Conservation (phyloP, 2,113 vertebrate genomes). For the Macroglossus sobrinus region DNA sequence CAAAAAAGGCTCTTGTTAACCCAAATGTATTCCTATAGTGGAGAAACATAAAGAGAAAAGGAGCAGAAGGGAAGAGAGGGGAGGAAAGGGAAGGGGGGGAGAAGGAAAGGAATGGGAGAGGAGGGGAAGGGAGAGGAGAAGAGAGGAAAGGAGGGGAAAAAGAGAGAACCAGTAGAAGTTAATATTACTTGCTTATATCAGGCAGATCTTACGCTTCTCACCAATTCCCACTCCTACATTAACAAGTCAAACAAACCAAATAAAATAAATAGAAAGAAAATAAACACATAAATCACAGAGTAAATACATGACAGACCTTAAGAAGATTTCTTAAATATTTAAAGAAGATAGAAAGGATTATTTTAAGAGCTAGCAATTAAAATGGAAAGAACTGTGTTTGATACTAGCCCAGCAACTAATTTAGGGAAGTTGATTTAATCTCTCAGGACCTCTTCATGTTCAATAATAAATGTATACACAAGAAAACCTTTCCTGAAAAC, state of each 20-base stretch:
- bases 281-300: neutral
- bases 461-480: neutral
- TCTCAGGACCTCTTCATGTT: neutral
- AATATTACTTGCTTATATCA: neutral
- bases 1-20: neutral
- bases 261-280: neutral
- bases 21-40: neutral
- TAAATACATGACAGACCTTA: neutral
- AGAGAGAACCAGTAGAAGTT: neutral
- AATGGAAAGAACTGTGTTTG: neutral
- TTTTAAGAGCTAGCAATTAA: neutral
- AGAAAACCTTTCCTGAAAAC: neutral
- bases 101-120: fast-evolving
- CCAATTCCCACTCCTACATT: neutral
- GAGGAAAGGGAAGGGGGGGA: too few relatives aligned
- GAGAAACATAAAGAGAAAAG: neutral
- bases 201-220: neutral
- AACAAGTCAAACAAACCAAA: neutral
- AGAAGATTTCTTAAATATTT: neutral
- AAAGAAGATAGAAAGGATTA: neutral
- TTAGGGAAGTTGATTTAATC: neutral
- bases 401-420: neutral
- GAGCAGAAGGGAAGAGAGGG: fast-evolving
- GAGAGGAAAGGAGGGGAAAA: fast-evolving
- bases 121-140: too few relatives aligned